These are phyloP conservation scores for Channa maculata DNA, from an alignment of 2,113 vertebrate species.

Conservation along the genomic window DNA sequence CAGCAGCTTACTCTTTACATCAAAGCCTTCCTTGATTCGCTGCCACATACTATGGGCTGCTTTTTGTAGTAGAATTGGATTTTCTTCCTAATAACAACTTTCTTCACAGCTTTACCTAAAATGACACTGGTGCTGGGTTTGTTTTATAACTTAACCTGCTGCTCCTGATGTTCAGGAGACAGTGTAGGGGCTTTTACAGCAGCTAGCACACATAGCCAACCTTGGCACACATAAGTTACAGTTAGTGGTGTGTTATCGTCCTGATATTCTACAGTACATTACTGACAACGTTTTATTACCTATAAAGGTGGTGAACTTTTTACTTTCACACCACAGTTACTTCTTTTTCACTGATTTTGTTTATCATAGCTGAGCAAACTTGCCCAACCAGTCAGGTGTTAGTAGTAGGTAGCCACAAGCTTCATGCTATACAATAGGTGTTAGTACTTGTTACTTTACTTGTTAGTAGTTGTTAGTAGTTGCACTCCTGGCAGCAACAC, in stretches of 20 bases:
- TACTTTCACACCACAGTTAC: slow-evolving; percentile 36
- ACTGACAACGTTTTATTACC: slow-evolving; percentile 44
- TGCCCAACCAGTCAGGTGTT: slow-evolving; percentile 69
- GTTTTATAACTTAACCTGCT: slow-evolving; percentile 38
- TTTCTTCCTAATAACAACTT: slow-evolving; percentile 29
- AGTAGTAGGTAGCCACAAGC: slow-evolving; percentile 67
- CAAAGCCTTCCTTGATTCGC: slow-evolving; percentile 24
- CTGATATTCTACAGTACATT: slow-evolving; percentile 50
- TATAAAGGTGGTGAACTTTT: slow-evolving; percentile 47
- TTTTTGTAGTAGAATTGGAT: slow-evolving; percentile 34
- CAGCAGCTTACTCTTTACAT: slow-evolving; percentile 12
- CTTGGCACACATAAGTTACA: slow-evolving; percentile 51
- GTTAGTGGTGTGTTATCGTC: slow-evolving; percentile 41
- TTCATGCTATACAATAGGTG: slow-evolving; percentile 62
- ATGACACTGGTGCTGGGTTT: slow-evolving; percentile 17
- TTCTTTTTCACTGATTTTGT: slow-evolving; percentile 47
- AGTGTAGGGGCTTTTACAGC: slow-evolving; percentile 47
- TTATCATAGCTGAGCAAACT: slow-evolving; percentile 47
- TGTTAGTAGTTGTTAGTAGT: slow-evolving; percentile 77
- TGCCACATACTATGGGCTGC: slow-evolving; percentile 9
- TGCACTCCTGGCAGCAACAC: slow-evolving; percentile 59
- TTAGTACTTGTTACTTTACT: slow-evolving; percentile 70
- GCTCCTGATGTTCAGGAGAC: slow-evolving; percentile 37
- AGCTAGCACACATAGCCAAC: slow-evolving; percentile 30
- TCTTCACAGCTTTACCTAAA: slow-evolving; percentile 26